Evolutionary conservation across 2,113 vertebrate species (phyloP).

Genomic region (Orycteropus afer): DNA sequence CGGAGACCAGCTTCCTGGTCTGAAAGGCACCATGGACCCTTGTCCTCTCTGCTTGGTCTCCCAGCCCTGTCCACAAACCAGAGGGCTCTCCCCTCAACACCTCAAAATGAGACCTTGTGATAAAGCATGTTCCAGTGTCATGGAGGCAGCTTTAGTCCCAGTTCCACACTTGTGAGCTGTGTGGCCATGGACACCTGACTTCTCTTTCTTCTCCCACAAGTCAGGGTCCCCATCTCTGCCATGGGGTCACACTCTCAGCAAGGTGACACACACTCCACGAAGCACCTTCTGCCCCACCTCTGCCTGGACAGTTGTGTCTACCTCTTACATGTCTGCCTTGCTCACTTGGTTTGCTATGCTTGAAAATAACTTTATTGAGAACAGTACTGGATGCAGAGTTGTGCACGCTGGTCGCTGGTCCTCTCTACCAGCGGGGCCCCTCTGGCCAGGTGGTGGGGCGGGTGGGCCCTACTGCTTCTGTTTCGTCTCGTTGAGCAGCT

Average conservation of each 20-base stretch:
- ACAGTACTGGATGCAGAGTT: not conserved
- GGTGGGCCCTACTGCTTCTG: not conserved
- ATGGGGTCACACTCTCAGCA: not conserved
- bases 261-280: not conserved
- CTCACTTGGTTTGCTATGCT: not conserved
- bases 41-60: too few relatives aligned
- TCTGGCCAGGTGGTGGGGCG: not conserved
- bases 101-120: not conserved
- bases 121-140: too few relatives aligned
- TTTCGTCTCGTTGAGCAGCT: conserved; percentile 73
- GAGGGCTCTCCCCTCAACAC: not conserved
- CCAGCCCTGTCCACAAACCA: not conserved
- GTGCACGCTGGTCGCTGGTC: not conserved
- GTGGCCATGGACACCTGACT: not conserved
- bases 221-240: not conserved
- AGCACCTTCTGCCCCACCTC: not conserved
- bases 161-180: not conserved
- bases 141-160: too few relatives aligned
- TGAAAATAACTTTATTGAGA: conserved; percentile 74
- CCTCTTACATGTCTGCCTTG: too few relatives aligned
- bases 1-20: too few relatives aligned
- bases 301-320: too few relatives aligned
- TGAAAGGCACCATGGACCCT: too few relatives aligned
- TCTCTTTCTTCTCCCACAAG: not conserved
- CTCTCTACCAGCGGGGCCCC: too few relatives aligned